Base-by-base conservation (phyloP, 2,113 vertebrate species). In the Tachuris rubrigastra region DNA sequence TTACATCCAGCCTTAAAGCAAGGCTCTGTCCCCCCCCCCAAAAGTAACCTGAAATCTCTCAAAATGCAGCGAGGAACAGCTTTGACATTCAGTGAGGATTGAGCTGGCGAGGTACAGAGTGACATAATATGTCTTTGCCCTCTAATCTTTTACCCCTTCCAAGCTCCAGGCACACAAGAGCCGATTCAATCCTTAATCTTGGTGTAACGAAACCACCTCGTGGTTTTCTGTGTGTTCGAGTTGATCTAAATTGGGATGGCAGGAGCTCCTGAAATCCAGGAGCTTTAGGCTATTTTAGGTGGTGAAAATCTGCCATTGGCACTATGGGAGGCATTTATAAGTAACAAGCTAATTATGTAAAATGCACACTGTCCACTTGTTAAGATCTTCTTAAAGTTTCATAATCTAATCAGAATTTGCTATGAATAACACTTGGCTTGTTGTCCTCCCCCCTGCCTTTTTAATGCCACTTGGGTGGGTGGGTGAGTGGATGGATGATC, bases 261-360 rank as follows among this genome's bases (percentile, higher is more conserved):
- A 91, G 91, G 65, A 74, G 87, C 44, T 68, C 91, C 28, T 50
- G 94, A 96, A 96, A 95, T 94, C 87, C 66, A 39, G 83, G 89
- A 80, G 92, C 94, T 96, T 96, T 96, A 44, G 93, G 94, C 94
- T 97, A 97, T 97, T 97, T 97, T 95, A 56, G 94, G 90, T 83
- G 81, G 89, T 73, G 83, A 95, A 95, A 95, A 94, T 95, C 93
- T 97, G 81, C 90, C 85, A 92, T 20, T 96, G 95, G 96, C 95
- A 95, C 91, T 53, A 39, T 25, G 87, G 73, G 42, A 81, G 87
- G 92, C 95, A 94, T 97, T 97, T 94, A 89, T 79, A 89, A 95
- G 91, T 49, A 93, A 91, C 94, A 94, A 95, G 87, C 95, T 96
- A 96, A 95, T 96, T 96, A 96, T 68, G 93, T 96, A 97, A 96